Evolutionary conservation across 2,797 vertebrate species (phyloP), one percentile per base, ranked within the genome.

Genomic region (Myotis planiceps): DNA sequence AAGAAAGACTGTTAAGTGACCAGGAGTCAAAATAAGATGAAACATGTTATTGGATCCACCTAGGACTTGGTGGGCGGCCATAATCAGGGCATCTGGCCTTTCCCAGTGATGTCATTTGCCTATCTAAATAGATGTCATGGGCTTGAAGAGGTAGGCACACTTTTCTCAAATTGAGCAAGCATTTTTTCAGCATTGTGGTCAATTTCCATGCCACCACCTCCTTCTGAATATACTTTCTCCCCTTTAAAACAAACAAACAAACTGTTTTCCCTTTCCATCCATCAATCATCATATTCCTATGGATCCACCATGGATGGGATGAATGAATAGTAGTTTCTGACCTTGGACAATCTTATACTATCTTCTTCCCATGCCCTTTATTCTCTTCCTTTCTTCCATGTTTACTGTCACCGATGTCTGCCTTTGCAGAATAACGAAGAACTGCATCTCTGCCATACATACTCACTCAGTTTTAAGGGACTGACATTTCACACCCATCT

Each of bases 231-330:
- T 14, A 7, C 25, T 21, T 3, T 27, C 16, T 27, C 60, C 9
- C 2, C 60, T 29, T 60, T n/a, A 0, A 21, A 68, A 29, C 14
- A 72, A 72, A 14, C 63, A 78, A 68, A 18, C 16, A 65, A 8
- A 29, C 9, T 55, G 18, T n/a, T 53, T 78, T 14, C 51, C 69
- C 5, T 72, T 80, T 76, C 34, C 14, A 1, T 10, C 14, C 9
- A 4, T 32, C 21, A 9, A 3, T 14, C 0, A 1, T 9, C 32
- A 0, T 34, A 5, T 49, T 45, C 37, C 65, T n/a, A 68, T 42
- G 60, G 1, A 0, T 18, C 53, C 4, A 0, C 19, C 16, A 14
- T 0, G 4, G 47, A 8, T 0, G 2, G 49, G 18, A 27, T 0
- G 0, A 1, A 7, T 9, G 19, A 14, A 2, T 8, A 51, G 9